Conservation (phyloP, 2,113 vertebrate genomes). For the Centrocercus urophasianus region DNA sequence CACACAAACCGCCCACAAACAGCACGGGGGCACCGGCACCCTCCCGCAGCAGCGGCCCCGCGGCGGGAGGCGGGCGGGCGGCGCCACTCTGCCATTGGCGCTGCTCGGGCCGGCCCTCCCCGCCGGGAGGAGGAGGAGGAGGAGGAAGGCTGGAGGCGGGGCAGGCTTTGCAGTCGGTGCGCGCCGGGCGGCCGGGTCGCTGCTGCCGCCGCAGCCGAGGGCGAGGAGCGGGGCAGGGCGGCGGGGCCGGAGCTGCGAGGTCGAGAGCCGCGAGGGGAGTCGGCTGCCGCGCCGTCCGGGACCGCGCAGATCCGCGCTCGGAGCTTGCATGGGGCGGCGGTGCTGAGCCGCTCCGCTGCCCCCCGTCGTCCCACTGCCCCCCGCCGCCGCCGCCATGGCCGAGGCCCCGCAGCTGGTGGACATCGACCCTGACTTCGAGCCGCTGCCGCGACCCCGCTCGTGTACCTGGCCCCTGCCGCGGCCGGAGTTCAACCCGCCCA, state of each 20-base stretch:
- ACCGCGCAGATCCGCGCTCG: not conserved
- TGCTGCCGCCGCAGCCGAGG: not conserved
- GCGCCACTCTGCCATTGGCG: slow-evolving; percentile 41
- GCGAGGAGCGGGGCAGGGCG: not conserved
- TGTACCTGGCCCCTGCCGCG: slow-evolving; percentile 96
- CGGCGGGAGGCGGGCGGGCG: slow-evolving; percentile 22
- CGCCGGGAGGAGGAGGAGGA: slow-evolving; percentile 51
- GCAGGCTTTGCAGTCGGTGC: slow-evolving; percentile 70
- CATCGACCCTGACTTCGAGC: slow-evolving; percentile 91
- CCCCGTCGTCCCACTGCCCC: not conserved
- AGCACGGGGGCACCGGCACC: slow-evolving; percentile 45
- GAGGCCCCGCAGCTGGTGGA: slow-evolving; percentile 86
- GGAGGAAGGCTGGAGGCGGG: slow-evolving; percentile 42
- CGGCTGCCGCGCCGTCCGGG: slow-evolving; percentile 3
- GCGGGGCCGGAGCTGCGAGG: not conserved
- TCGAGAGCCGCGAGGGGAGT: not conserved
- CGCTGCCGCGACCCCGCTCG: slow-evolving; percentile 86
- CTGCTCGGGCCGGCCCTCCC: slow-evolving; percentile 25
- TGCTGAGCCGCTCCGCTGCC: not conserved
- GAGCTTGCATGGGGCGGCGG: slow-evolving; percentile 10
- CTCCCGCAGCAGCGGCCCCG: slow-evolving; percentile 12
- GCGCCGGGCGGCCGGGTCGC: not conserved
- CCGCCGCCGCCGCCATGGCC: slow-evolving; percentile 77
- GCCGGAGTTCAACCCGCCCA: slow-evolving; percentile 90
- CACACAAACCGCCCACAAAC: not conserved